Conservation (phyloP, 2,797 vertebrate genomes). For the Chiloscyllium punctatum region DNA sequence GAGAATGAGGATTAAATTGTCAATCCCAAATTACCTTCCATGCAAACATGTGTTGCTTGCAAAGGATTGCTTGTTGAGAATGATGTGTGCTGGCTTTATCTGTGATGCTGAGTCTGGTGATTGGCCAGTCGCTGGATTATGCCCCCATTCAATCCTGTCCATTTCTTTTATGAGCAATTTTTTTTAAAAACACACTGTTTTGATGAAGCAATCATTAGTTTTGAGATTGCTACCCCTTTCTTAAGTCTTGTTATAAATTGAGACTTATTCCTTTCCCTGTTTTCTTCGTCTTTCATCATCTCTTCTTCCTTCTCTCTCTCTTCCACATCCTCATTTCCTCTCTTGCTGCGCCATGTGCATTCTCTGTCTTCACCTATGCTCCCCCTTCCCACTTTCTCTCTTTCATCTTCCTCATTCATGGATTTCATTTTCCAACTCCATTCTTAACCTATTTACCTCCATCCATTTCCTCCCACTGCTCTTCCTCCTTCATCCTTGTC, state of each 20-base stretch:
- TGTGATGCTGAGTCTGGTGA: constrained; percentile 47
- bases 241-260: not conserved
- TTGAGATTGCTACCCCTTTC: not conserved
- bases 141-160: too few species aligned
- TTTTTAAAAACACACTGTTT: not conserved
- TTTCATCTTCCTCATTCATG: too few species aligned
- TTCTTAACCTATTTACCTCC: too few species aligned
- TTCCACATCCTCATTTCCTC: too few species aligned
- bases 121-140: constrained; percentile 46
- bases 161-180: not conserved
- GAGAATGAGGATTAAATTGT: not conserved
- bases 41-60: constrained; percentile 70
- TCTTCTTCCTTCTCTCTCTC: not conserved
- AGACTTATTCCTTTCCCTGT: not conserved
- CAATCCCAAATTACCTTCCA: constrained; percentile 58
- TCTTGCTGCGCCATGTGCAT: rapidly evolving
- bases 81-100: constrained; percentile 42
- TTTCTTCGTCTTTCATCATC: too few species aligned
- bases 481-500: not conserved
- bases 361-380: too few species aligned
- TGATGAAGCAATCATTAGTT: not conserved
- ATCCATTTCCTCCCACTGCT: not conserved
- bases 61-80: constrained; percentile 52
- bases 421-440: too few species aligned
- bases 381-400: too few species aligned